Evolutionary conservation across 2,888 invertebrate species (phyloP), one percentile per base, ranked within the genome.

Genomic region (Agrotis segetum): DNA sequence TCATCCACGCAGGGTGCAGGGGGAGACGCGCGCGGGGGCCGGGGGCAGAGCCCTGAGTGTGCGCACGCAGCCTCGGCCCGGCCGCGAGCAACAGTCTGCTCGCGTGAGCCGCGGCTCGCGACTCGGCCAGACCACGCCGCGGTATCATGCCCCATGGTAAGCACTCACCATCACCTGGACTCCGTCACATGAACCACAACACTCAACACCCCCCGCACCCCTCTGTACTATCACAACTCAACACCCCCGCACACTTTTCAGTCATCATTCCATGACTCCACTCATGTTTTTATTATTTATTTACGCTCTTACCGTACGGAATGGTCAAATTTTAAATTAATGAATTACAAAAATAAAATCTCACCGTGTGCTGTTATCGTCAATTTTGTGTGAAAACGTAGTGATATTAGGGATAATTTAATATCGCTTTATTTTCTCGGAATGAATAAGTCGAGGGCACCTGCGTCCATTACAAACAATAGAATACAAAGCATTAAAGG

Each of bases 1-100:
- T 87, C 87, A 85, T 87, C 85, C 71, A 84, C 72, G 85, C 85
- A 84, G 84, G 83, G 13, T 70, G 24, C 7, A 17, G 6, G 3
- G 17, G 19, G 68, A 49, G 29, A 40, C 40, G 9, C 16, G 82
- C 70, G 85, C 73, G 85, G 84, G 82, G 85, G 85, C 81, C 79
- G 84, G 87, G 86, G 87, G 74, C 77, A 70, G 82, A 84, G 87
- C 85, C 80, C 69, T 63, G 66, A 64, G 59, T 64, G 72, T 93
- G 95, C 95, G 95, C 95, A 89, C 93, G 93, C 94, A 93, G 71
- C 85, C 88, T 81, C 87, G 87, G 87, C 93, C 94, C 91, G 94
- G 94, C 91, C 91, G 89, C 85, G 89, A 94, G 95, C 95, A 96
- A 96, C 95, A 96, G 95, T 96, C 94, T 95, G 95, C 92, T 93